These are phyloP conservation scores for Taenioides sp. DNA, from an alignment of 2,797 vertebrate genomes.

Conservation along the genomic window DNA sequence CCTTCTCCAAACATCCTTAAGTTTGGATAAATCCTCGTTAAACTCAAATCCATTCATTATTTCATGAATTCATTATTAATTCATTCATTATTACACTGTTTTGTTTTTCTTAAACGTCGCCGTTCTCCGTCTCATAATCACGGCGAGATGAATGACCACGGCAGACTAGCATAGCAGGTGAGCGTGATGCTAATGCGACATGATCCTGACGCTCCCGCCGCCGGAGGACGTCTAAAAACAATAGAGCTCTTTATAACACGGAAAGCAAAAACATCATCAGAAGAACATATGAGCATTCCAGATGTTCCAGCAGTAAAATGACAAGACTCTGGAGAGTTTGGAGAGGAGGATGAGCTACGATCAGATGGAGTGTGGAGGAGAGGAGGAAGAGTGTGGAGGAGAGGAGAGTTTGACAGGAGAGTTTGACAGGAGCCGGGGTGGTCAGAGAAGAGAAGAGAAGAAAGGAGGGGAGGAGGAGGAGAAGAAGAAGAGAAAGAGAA, in stretches of 20 bases:
- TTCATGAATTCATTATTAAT: too few species aligned
- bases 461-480: too few species aligned
- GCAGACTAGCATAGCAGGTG: slow-evolving; percentile 31
- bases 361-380: slow-evolving; percentile 31
- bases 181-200: slow-evolving; percentile 38
- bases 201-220: slow-evolving; percentile 30
- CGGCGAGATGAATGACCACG: slow-evolving; percentile 50
- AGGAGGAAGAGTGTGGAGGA: slow-evolving; percentile 23
- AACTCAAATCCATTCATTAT: too few species aligned
- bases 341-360: slow-evolving; percentile 45
- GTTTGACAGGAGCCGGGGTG: slow-evolving; percentile 24
- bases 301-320: slow-evolving; percentile 60
- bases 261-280: slow-evolving; percentile 70
- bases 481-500: too few species aligned
- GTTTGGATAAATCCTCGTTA: too few species aligned
- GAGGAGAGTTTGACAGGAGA: slow-evolving; percentile 12
- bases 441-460: slow-evolving; percentile 8
- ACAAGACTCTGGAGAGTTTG: slow-evolving; percentile 42
- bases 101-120: too few species aligned
- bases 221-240: slow-evolving; percentile 62
- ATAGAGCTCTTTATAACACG: slow-evolving; percentile 71
- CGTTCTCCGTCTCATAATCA: slow-evolving; percentile 47
- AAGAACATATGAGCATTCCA: slow-evolving; percentile 65
- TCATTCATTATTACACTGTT: too few species aligned
- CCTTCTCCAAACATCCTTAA: too few species aligned